Evolutionary conservation across 2,113 vertebrate species (phyloP).

Genomic region (Pionites leucogaster): DNA sequence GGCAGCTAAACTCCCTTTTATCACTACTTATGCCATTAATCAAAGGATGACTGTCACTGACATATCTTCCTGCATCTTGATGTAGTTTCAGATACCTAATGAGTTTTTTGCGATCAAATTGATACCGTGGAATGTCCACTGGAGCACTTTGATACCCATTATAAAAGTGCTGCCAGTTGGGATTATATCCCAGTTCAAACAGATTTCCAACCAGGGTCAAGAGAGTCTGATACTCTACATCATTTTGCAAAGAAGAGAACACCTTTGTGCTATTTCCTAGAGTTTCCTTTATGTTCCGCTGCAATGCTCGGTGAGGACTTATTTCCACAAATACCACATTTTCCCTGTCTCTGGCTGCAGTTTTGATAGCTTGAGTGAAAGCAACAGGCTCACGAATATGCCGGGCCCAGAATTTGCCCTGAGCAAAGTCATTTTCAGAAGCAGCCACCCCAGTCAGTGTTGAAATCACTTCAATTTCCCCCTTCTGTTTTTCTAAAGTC

Average conservation of each 20-base stretch:
- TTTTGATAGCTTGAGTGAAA: conserved; percentile 77
- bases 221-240: conserved; percentile 73
- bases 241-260: conserved; percentile 74
- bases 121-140: conserved; percentile 78
- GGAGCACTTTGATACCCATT: conserved; percentile 74
- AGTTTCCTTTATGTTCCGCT: conserved; percentile 82
- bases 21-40: conserved; percentile 49
- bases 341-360: conserved; percentile 45
- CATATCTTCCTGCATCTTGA: conserved; percentile 28
- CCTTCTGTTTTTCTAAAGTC: conserved; percentile 50
- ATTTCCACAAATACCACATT: conserved; percentile 85
- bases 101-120: conserved; percentile 79
- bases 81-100: conserved; percentile 68
- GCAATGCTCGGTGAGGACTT: conserved; percentile 78
- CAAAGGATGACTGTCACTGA: conserved; percentile 58
- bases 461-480: conserved; percentile 79
- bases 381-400: conserved; percentile 83
- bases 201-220: conserved; percentile 73
- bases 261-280: conserved; percentile 75
- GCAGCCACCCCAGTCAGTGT: conserved; percentile 76
- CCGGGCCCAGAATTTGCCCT: conserved; percentile 82
- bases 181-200: conserved; percentile 81
- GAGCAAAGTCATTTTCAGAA: conserved; percentile 74
- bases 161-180: conserved; percentile 81
- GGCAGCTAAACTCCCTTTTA: conserved; percentile 66